Evolutionary conservation across 2,888 invertebrate species (phyloP), one percentile per base, ranked within the genome.

Genomic region (Macaria liturata): DNA sequence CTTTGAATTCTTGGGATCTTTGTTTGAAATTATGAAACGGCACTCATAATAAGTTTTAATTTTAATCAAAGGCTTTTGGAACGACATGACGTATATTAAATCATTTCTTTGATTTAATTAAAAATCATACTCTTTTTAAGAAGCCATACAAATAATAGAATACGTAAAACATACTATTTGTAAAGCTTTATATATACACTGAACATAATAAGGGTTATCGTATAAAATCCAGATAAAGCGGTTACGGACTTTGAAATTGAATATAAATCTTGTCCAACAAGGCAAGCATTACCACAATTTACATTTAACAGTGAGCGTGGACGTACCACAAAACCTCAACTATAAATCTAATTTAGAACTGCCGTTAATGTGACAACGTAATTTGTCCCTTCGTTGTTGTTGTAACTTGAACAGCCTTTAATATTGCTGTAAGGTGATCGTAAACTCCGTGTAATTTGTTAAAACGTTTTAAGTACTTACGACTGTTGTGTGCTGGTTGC

Each of bases 291-390:
- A 64, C 56, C 64, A 69, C 65, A 69, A 73, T 76, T 71, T 67
- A 68, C 66, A 71, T 71, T 75, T 75, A 63, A 50, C 57, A 67
- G 71, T 67, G 55, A 69, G 64, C 56, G 58, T 56, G 59, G 58
- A 54, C 58, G 58, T 59, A 62, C 64, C 54, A 53, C 51, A 51
- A 53, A 42, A 53, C 46, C 46, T 43, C 57, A 54, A 61, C 63
- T 56, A 69, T 69, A 70, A 75, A 75, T 71, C 75, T 65, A 69
- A 76, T 75, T 74, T 70, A 71, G 72, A 68, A 64, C 45, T 43
- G 55, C 61, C 55, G 64, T 68, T 73, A 73, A 56, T 68, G 34
- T 34, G 48, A 55, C 40, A 51, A 48, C 40, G 57, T 66, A 70
- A 67, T 72, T 70, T 69, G 68, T 65, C 65, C 64, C 62, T 67